Conservation (phyloP, 2,888 invertebrate genomes). For the Scaptomyza parva region DNA sequence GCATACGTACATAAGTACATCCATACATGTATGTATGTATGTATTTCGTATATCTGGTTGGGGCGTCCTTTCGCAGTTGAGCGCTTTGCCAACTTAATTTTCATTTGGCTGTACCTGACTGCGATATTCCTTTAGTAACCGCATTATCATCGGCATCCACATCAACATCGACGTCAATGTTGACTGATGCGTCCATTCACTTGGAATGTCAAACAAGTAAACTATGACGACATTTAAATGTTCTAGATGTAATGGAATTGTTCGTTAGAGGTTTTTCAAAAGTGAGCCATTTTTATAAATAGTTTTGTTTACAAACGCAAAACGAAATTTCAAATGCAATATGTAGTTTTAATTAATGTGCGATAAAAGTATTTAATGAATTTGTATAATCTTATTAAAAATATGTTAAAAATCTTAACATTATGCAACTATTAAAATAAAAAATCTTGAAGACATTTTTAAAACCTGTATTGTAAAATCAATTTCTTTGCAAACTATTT, state of each 20-base stretch:
- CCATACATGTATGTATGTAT: no score
- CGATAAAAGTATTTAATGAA: no score
- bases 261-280: background rate
- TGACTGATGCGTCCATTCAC: slow-evolving; percentile 66
- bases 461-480: no score
- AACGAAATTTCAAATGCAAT: no score
- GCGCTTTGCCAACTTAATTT: slow-evolving; percentile 71
- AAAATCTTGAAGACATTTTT: no score
- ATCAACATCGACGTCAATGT: slow-evolving; percentile 9
- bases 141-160: slow-evolving; percentile 10
- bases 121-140: slow-evolving; percentile 28
- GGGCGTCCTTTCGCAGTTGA: slow-evolving; percentile 54
- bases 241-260: slow-evolving; percentile 12
- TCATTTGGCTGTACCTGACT: slow-evolving; percentile 63
- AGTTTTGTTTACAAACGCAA: no score
- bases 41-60: background rate
- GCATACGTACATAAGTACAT: no score
- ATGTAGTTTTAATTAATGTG: no score
- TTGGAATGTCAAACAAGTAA: slow-evolving; percentile 60
- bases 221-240: slow-evolving; percentile 46
- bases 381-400: no score
- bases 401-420: no score
- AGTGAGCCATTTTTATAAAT: no score
- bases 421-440: no score
- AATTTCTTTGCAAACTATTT: background rate